Evolutionary conservation across 1,140 invertebrate species (phyloP), one percentile per base, ranked within the genome.

Genomic region (Caenorhabditis brenneri): DNA sequence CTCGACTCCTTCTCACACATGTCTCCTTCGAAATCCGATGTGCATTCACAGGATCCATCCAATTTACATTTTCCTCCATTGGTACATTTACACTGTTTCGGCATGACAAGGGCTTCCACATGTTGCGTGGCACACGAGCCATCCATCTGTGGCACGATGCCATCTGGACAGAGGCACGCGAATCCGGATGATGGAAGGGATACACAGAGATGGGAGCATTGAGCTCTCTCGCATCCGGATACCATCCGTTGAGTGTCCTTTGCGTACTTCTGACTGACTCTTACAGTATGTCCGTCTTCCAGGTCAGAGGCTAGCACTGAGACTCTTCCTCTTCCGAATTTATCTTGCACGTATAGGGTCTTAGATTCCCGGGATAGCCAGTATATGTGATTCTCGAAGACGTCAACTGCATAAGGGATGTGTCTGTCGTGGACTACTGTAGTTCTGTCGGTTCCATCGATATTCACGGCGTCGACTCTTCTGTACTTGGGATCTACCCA

Each of bases 401-500:
- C 91, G 69, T 92, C 89, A 36, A 92, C 89, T 29, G 91, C 88
- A 80, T 82, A 91, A 6, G 89, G 89, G 22, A 86, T 90, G 10
- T 88, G 83, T 16, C 91, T 88, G 46, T 91, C 87, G n/a, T 81
- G 81, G 6, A 91, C 88, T 49, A 92, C 88, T 36, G 88, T 88
- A n/a, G 84, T 46, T 0, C 87, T 79, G 80, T 90, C 86, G 0
- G 55, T 53, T 51, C 84, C 92, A 87, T 92, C 89, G 27, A 91
- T 85, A 51, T 92, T 85, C 15, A 88, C 87, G 7, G 90, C 90
- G 22, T 88, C 91, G 36, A 92, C 91, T 39, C 84, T 89, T 84
- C 92, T 91, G 9, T 90, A 88, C 84, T 92, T 92, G 16, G 92
- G 92, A 89, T 92, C 92, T 39, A 92, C 91, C 92, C 92, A 92